Conservation (phyloP, 2,113 vertebrate genomes). For the Stercorarius parasiticus region DNA sequence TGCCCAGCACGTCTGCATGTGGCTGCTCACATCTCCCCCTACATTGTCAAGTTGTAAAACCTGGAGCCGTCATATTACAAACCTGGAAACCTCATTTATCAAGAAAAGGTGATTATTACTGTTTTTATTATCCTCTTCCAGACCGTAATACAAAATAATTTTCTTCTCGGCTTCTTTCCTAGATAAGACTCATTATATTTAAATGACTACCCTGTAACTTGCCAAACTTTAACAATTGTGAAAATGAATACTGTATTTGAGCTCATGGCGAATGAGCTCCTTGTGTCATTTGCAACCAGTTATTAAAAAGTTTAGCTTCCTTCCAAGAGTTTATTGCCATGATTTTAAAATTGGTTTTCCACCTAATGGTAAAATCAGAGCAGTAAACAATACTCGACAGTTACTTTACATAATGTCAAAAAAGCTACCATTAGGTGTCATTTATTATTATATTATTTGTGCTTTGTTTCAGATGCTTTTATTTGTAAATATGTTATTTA, state of each 20-base stretch:
- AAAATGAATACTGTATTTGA: neutral
- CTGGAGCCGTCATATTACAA: neutral
- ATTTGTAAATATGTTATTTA: slow-evolving; percentile 43
- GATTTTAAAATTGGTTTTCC: neutral
- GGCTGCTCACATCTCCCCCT: no score
- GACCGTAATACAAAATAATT: neutral
- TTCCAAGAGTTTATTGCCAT: neutral
- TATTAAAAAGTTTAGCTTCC: neutral
- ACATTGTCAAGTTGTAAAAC: neutral
- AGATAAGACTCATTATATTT: neutral
- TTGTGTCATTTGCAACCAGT: neutral
- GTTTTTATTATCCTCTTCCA: neutral
- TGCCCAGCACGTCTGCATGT: rapidly evolving
- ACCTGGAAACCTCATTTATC: neutral
- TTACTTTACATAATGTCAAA: neutral
- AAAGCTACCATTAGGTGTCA: neutral
- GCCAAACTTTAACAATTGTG: neutral
- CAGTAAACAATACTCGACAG: neutral
- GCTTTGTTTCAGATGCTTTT: slow-evolving; percentile 8
- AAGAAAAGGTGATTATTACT: neutral
- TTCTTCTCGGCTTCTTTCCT: neutral
- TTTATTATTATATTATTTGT: neutral
- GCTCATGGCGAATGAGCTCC: neutral
- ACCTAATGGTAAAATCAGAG: neutral
- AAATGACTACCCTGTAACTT: neutral